Percentiles rank a stretch among this genome's conserved stretches.
Evolutionary conservation across 2,888 invertebrate genomes (phyloP).

Genomic region (Epiblema foenella): DNA sequence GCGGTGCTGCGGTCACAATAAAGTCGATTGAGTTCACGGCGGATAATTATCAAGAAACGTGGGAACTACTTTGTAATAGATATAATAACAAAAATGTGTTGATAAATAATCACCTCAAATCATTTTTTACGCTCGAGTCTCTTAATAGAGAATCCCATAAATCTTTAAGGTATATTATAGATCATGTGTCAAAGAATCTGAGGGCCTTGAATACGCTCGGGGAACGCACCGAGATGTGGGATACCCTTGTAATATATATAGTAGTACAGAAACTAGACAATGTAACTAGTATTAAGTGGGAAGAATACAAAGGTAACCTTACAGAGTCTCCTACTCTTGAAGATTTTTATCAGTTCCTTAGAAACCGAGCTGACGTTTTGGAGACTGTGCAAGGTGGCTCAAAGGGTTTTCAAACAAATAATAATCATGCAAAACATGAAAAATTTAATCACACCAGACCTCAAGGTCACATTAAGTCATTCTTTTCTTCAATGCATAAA

Average conservation of each 20-base stretch:
- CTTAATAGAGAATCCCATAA: too few relatives aligned
- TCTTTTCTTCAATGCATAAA: neutral
- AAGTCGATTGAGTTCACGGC: too few relatives aligned
- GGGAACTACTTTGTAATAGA: too few relatives aligned
- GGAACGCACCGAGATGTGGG: neutral
- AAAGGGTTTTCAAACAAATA: neutral
- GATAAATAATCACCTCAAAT: too few relatives aligned
- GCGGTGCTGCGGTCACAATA: too few relatives aligned
- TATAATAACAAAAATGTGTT: too few relatives aligned
- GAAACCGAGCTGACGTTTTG: conserved; percentile 10
- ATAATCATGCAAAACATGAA: conserved; percentile 2
- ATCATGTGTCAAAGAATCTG: too few relatives aligned
- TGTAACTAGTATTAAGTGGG: conserved; percentile 22
- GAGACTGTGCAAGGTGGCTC: conserved; percentile 14
- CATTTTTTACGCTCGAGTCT: too few relatives aligned
- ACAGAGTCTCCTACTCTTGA: conserved; percentile 7
- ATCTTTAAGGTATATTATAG: too few relatives aligned
- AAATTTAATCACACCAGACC: neutral
- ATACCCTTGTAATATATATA: conserved; percentile 3
- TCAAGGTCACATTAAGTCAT: neutral
- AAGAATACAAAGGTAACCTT: conserved; percentile 13
- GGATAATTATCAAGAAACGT: too few relatives aligned
- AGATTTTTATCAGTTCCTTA: conserved; percentile 15
- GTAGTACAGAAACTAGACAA: conserved; percentile 16
- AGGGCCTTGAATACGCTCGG: neutral